A percentile compares a stretch with the other conserved stretches of the same genome.
phyloP scores from a whole-genome alignment of 2,113 vertebrate species.

The Rynchops niger region DNA sequence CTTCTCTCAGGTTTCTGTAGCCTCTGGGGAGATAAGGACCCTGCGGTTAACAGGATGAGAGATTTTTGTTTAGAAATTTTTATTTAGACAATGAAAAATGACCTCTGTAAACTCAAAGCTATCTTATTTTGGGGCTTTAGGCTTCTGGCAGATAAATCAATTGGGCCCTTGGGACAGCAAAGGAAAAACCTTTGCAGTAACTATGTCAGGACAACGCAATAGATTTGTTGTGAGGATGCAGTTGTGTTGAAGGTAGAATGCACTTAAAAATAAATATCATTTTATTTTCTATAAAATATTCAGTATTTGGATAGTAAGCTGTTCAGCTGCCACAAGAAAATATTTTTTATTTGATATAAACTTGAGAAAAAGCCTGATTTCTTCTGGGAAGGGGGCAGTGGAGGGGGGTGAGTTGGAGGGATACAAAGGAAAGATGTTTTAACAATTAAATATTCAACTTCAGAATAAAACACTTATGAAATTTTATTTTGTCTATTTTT shows the following conservation, averaged over 20 bases:
- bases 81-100: slow-evolving; percentile 91
- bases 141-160: slow-evolving; percentile 90
- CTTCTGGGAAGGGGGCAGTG: not conserved
- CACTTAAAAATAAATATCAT: slow-evolving; percentile 83
- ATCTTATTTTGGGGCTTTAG: slow-evolving; percentile 88
- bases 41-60: slow-evolving; percentile 89
- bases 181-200: slow-evolving; percentile 86
- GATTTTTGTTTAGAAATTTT: slow-evolving; percentile 91
- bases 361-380: slow-evolving; percentile 30
- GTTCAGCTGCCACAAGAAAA: slow-evolving; percentile 67
- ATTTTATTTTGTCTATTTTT: not conserved
- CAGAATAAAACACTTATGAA: not conserved
- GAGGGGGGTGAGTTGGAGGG: not conserved
- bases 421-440: not conserved
- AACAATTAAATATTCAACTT: not conserved
- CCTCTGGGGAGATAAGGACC: slow-evolving; percentile 87
- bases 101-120: slow-evolving; percentile 89
- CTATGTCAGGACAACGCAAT: slow-evolving; percentile 81
- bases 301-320: slow-evolving; percentile 71
- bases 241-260: slow-evolving; percentile 77
- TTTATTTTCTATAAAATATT: slow-evolving; percentile 85
- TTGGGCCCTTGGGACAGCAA: slow-evolving; percentile 84
- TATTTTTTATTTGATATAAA: slow-evolving; percentile 65
- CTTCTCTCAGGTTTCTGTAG: slow-evolving; percentile 85
- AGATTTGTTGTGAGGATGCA: slow-evolving; percentile 82